Evolutionary conservation across 23 tunicate species (phyloP).

Genomic region (Styela clava): DNA sequence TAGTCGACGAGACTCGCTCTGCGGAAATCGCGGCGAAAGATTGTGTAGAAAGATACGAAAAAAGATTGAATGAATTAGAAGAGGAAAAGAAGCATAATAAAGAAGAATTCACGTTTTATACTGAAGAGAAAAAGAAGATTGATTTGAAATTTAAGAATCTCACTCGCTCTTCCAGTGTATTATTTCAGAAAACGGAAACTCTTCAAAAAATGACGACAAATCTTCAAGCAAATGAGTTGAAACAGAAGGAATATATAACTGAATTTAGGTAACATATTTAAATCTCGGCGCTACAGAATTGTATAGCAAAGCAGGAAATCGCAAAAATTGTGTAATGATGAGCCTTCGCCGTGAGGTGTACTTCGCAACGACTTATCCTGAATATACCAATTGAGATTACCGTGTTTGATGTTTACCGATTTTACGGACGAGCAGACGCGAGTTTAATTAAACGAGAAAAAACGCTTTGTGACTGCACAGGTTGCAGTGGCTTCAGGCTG

Average conservation of each 20-base stretch:
- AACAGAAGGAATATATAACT: not conserved
- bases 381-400: not conserved
- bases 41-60: conserved; percentile 12
- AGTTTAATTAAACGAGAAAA: no score
- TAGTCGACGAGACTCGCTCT: conserved; percentile 1
- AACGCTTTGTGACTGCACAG: not conserved
- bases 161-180: not conserved
- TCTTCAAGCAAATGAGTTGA: not conserved
- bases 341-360: no score
- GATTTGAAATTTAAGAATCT: not conserved
- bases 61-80: not conserved
- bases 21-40: conserved; percentile 44
- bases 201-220: not conserved
- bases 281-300: no score
- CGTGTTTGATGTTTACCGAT: no score
- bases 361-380: not conserved
- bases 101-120: not conserved
- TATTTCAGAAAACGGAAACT: conserved; percentile 11
- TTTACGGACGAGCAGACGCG: not conserved
- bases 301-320: not conserved
- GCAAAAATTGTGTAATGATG: not conserved
- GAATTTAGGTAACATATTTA: not conserved
- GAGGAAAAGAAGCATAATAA: not conserved
- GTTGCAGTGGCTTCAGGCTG: no score
- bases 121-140: not conserved